Evolutionary conservation across 2,888 invertebrate genomes (phyloP).

Genomic region (Theodoxus fluviatilis): DNA sequence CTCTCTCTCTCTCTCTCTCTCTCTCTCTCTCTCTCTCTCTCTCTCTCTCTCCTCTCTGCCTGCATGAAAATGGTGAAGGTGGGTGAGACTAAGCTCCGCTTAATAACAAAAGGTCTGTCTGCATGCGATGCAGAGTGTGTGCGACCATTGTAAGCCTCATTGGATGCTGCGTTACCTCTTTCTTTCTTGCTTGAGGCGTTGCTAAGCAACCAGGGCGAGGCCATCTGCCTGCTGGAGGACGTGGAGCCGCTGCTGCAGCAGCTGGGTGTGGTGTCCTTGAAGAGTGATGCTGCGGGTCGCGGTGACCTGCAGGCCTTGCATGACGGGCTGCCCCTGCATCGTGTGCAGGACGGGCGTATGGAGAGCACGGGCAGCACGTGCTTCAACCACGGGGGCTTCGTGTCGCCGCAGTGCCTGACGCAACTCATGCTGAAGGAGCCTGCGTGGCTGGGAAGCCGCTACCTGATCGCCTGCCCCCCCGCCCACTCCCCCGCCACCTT

Average conservation of each 20-base stretch:
- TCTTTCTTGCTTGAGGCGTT: conserved; percentile 28
- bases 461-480: conserved; percentile 36
- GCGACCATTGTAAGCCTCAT: too few relatives aligned
- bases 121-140: too few relatives aligned
- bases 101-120: too few relatives aligned
- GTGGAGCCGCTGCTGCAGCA: conserved; percentile 30
- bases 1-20: too few relatives aligned
- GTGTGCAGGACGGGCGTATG: conserved; percentile 32
- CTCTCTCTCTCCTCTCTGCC: too few relatives aligned
- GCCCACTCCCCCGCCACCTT: conserved; percentile 26
- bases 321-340: conserved; percentile 33
- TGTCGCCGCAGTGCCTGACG: conserved; percentile 34
- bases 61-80: too few relatives aligned
- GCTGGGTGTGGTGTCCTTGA: too few relatives aligned
- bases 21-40: too few relatives aligned
- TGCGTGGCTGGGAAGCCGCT: conserved; percentile 32
- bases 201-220: conserved; percentile 31
- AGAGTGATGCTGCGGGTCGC: too few relatives aligned
- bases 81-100: too few relatives aligned
- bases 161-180: too few relatives aligned
- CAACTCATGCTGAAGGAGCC: conserved; percentile 32
- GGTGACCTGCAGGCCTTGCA: conserved; percentile 30
- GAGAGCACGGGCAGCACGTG: conserved; percentile 27
- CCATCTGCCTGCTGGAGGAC: conserved; percentile 32
- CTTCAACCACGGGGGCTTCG: conserved; percentile 35